Evolutionary conservation across 1,140 invertebrate species (phyloP).

Genomic region (Apis florea): DNA sequence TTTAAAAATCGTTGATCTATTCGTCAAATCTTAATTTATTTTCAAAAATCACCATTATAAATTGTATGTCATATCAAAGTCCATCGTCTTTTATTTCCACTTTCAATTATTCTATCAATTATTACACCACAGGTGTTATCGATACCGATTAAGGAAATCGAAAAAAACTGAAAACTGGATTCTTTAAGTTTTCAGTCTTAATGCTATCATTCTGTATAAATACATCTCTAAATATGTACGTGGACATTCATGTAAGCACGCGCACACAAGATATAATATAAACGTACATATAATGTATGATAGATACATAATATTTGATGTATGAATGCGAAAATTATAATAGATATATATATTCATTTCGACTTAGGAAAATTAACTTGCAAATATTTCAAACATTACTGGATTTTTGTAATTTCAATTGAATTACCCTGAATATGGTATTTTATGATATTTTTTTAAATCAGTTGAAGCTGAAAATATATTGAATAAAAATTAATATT

Average conservation of each 20-base stretch:
- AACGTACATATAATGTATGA: background rate
- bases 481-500: constrained; percentile 1
- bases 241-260: background rate
- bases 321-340: background rate
- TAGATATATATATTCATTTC: background rate
- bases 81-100: constrained; percentile 14
- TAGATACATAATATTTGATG: constrained; percentile 5
- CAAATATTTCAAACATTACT: background rate
- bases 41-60: constrained; percentile 29
- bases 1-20: constrained; percentile 6
- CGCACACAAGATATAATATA: background rate
- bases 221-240: background rate
- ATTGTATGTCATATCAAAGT: constrained; percentile 38
- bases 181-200: constrained; percentile 37
- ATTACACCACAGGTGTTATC: background rate
- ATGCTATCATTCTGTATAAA: constrained; percentile 17
- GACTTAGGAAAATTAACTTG: background rate
- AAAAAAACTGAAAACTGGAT: constrained; percentile 27
- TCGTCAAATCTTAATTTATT: constrained; percentile 25
- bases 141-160: background rate
- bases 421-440: constrained; percentile 38
- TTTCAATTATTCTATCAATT: constrained; percentile 9
- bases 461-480: background rate
- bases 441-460: background rate
- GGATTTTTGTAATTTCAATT: background rate